Base-by-base conservation (phyloP, 2,888 invertebrate species). In the Dasysyrphus albostriatus region DNA sequence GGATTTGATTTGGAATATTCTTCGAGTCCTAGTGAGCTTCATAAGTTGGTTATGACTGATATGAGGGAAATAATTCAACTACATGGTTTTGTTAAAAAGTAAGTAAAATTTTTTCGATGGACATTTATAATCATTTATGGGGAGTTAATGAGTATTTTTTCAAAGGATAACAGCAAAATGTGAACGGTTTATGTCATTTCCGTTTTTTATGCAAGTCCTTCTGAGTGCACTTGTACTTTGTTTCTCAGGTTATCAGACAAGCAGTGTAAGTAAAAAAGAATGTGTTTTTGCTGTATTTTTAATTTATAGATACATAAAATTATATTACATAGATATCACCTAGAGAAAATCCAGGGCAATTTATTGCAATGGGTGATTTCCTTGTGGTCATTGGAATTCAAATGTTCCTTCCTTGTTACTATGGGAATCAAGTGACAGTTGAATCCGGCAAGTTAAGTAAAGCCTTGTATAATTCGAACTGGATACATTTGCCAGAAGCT, bases 321-420 rank as follows among this genome's bases (percentile, higher is more conserved):
- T 0, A 19, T 0, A 10, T 9, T 7, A 6, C 14, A 32, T 16
- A 80, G 80, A 80, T 49, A 24, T 74, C 80, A 1, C 42, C 51
- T 0, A 16, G 47, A 19, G 67, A 74, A 19, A 67, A 61, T 42
- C 73, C 67, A 2, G 59, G 29, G 12, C 12, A 14, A 19, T 80
- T 80, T 59, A 0, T 73, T 1, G 82, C 88, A 37, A 90, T 88
- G 14, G 12, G 89, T 5, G 89, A 90, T 37, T 91, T 91, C 51
- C 56, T 89, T 14, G 65, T 82, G 16, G 88, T 90, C 0, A 90
- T 92, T 90, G 80, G 90, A 24, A 63, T 90, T 6, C 89, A 92
- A 89, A 91, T 92, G 44, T 91, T 89, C 74, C 76, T 92, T 37
- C 91, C 91, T 70, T 92, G 91, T 76, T 90, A 90, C 63, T 91